Evolutionary conservation across 2,888 invertebrate genomes (phyloP), one percentile per base, ranked within the genome.

Genomic region (Callinectes sapidus): DNA sequence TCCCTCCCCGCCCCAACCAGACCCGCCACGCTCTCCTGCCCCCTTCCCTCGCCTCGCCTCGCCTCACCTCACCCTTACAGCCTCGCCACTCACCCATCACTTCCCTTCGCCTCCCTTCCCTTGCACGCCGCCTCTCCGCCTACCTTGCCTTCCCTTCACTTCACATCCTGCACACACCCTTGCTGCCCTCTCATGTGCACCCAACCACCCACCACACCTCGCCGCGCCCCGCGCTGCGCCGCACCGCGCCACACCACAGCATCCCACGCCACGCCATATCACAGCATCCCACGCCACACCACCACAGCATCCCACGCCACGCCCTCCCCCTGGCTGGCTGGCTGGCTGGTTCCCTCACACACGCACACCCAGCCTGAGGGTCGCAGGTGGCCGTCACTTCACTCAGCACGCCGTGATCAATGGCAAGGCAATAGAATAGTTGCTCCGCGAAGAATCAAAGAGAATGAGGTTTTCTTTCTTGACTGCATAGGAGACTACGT

Each of bases 281-380:
- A 42, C 86, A 14, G 18, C 85, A 16, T n/a, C 85, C 1, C 35
- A 6, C 48, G n/a, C 42, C 54, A n/a, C 54, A 2, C 54, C n/a
- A 6, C 39, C 86, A 42, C 86, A 14, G 18, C 85, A 16, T n/a
- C 85, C 1, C 35, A 6, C n/a, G n/a, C n/a, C n/a, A n/a, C n/a
- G n/a, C n/a, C n/a, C n/a, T n/a, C n/a, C n/a, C n/a, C n/a, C n/a
- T n/a, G n/a, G n/a, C n/a, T n/a, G n/a, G n/a, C n/a, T n/a, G n/a
- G n/a, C n/a, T n/a, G n/a, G n/a, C n/a, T n/a, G n/a, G n/a, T 10
- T 32, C 81, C 35, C 81, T 35, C 81, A 81, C 81, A 81, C 81
- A 35, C 81, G 35, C 81, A 81, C 81, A 81, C 35, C 6, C 71
- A 28, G 48, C 48, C 3, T 48, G 23, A 61, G 61, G 61, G 61